Percentiles rank a stretch among this genome's conserved stretches.
Evolutionary conservation across 2,113 vertebrate species (phyloP).

Genomic region (Hippocampus barbouri): DNA sequence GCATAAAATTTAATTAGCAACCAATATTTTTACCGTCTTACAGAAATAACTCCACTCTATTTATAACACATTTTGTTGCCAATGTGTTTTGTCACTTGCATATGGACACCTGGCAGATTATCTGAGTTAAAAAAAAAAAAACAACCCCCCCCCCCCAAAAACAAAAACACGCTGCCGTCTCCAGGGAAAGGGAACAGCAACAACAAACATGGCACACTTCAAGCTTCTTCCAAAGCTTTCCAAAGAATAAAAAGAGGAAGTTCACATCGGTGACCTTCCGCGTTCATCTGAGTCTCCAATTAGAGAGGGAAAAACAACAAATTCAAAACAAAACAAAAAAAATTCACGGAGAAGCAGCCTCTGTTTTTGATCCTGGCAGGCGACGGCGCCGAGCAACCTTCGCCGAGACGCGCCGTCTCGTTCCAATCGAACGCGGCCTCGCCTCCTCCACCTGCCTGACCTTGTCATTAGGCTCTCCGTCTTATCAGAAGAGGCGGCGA

Average conservation of each 20-base stretch:
- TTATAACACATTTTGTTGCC: constrained; percentile 38
- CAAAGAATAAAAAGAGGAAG: constrained; percentile 24
- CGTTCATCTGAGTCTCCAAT: constrained; percentile 60
- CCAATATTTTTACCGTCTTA: constrained; percentile 41
- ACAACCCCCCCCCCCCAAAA: too few species aligned
- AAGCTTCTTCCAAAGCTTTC: constrained; percentile 52
- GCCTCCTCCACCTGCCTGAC: constrained; percentile 60
- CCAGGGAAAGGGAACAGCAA: constrained; percentile 18
- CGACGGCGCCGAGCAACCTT: constrained; percentile 38
- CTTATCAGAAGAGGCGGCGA: constrained; percentile 55
- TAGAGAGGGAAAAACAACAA: constrained; percentile 67
- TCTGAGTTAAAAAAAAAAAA: constrained; percentile 15
- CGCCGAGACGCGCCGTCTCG: constrained; percentile 52
- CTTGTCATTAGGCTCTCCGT: constrained; percentile 59
- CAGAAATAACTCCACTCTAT: constrained; percentile 54
- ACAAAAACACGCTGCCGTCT: constrained; percentile 18
- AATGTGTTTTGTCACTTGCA: constrained; percentile 39
- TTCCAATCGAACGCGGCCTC: constrained; percentile 39
- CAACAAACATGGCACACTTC: constrained; percentile 30
- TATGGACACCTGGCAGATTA: constrained; percentile 44
- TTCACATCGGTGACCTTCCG: constrained; percentile 52
- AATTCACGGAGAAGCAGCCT: constrained; percentile 23
- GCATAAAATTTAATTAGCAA: constrained; percentile 53
- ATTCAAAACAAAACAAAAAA: constrained; percentile 18
- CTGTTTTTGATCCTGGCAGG: constrained; percentile 51